phyloP scores from a whole-genome alignment of 30 jellyfish, hydroid and myxozoan genomes.

The Sanderia malayensis region DNA sequence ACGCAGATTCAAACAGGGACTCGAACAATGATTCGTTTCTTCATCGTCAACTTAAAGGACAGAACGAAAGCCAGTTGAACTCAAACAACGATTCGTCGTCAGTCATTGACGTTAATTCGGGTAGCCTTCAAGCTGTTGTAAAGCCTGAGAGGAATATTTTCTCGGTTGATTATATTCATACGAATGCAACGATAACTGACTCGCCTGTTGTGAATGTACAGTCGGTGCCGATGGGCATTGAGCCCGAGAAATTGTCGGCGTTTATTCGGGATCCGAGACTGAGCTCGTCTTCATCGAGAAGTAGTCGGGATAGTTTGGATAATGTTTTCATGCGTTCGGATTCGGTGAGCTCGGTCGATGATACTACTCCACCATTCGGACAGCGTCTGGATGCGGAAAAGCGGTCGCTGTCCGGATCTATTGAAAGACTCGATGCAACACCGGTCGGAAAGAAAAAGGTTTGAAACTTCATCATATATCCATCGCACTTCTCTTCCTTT shows the following conservation, averaged over 20 bases:
- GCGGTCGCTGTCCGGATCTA: conserved; percentile 1
- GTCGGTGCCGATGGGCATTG: not conserved
- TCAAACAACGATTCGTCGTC: too few relatives aligned
- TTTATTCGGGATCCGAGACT: conserved; percentile 55
- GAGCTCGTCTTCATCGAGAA: conserved; percentile 64
- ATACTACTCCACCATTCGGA: conserved; percentile 1
- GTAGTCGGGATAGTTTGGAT: conserved; percentile 62
- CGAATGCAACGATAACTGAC: not conserved
- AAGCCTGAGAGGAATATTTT: too few relatives aligned
- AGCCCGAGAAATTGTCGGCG: conserved; percentile 19
- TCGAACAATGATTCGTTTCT: too few relatives aligned
- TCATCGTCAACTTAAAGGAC: too few relatives aligned
- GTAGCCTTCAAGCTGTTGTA: too few relatives aligned
- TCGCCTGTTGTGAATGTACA: not conserved
- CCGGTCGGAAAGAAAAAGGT: conserved; percentile 60
- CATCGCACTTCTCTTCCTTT: too few relatives aligned
- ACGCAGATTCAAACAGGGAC: too few relatives aligned
- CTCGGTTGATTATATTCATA: too few relatives aligned
- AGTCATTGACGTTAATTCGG: too few relatives aligned
- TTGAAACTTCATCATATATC: not conserved
- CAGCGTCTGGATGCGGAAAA: conserved; percentile 30
- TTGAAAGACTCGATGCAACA: conserved; percentile 28
- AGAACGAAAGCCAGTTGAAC: too few relatives aligned
- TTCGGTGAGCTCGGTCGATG: conserved; percentile 70
- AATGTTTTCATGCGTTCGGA: conserved; percentile 48